These are phyloP conservation scores for Oriolus oriolus DNA, from an alignment of 2,113 vertebrate genomes.

Conservation along the genomic window DNA sequence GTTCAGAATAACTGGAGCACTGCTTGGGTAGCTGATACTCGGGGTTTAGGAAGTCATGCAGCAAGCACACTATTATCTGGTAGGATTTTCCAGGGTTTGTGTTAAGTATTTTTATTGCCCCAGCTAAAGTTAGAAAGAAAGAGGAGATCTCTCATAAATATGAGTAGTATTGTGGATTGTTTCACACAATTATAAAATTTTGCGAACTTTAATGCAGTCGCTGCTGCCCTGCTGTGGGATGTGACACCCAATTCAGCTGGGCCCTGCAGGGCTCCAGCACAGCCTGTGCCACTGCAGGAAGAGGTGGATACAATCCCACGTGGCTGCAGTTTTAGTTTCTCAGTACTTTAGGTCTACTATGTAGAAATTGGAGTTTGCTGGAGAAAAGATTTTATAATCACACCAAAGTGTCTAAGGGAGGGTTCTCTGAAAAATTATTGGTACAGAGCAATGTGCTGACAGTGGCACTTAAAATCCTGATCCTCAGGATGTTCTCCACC, in stretches of 20 bases:
- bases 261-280: background rate
- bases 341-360: rapidly evolving
- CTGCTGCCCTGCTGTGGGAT: background rate
- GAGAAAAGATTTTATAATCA: background rate
- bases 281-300: background rate
- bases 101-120: background rate
- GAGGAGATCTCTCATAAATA: background rate
- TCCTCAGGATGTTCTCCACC: background rate
- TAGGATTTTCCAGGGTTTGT: background rate
- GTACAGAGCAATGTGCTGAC: background rate
- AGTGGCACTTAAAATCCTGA: background rate
- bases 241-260: background rate
- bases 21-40: background rate
- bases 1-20: background rate
- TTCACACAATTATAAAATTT: background rate
- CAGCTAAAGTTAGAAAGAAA: background rate
- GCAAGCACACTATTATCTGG: background rate
- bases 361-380: background rate
- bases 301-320: rapidly evolving
- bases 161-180: background rate
- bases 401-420: background rate
- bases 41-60: background rate
- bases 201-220: background rate
- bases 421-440: background rate
- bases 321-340: background rate